Conservation (phyloP, 2,888 invertebrate species). For the Neuroscelio doddi region DNA sequence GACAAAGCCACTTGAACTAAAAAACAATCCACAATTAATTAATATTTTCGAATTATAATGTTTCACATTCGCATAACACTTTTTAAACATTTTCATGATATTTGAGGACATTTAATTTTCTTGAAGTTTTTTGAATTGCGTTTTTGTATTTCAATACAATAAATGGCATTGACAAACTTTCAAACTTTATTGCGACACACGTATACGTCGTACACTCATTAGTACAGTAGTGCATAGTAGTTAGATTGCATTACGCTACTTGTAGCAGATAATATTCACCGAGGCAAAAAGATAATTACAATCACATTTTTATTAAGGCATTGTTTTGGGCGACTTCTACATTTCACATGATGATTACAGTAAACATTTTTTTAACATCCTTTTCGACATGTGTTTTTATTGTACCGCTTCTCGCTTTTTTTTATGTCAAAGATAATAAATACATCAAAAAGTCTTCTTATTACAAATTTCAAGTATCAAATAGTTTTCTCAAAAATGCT, state of each 20-base stretch:
- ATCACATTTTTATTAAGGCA: slow-evolving; percentile 41
- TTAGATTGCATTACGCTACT: slow-evolving; percentile 28
- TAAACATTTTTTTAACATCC: no score
- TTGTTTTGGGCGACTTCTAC: slow-evolving; percentile 8
- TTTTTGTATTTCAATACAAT: not conserved
- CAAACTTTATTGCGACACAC: slow-evolving; percentile 3
- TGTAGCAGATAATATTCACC: slow-evolving; percentile 20
- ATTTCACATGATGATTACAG: not conserved
- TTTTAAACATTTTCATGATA: no score
- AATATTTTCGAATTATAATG: not conserved
- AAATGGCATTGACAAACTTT: slow-evolving; percentile 42
- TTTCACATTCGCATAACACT: not conserved
- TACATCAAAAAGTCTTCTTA: slow-evolving; percentile 28
- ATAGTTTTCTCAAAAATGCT: no score
- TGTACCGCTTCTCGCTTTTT: not conserved
- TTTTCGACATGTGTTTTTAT: no score
- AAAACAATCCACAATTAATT: not conserved
- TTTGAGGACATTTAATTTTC: not conserved
- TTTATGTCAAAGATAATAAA: not conserved
- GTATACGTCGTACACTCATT: slow-evolving; percentile 30
- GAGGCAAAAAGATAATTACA: slow-evolving; percentile 25
- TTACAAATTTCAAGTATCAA: no score
- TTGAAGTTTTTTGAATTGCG: not conserved
- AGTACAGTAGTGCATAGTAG: slow-evolving; percentile 28
- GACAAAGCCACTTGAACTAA: no score